Conservation (phyloP, 2,888 invertebrate species). For the Thelaira solivaga region DNA sequence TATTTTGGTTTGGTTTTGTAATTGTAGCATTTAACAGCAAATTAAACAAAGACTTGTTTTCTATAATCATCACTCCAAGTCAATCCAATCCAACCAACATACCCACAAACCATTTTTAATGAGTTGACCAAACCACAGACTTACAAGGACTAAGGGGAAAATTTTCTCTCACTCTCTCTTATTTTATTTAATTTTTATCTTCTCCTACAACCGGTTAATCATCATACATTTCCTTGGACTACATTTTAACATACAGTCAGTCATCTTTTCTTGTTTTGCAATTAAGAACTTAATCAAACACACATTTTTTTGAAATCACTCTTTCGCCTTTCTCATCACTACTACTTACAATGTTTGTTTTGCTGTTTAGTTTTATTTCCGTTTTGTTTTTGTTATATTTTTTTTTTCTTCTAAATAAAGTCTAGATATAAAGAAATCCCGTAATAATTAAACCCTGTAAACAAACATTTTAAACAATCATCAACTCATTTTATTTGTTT, state of each 20-base stretch:
- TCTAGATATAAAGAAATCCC: background rate
- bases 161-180: background rate
- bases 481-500: slow-evolving; percentile 5
- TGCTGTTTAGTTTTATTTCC: slow-evolving; percentile 3
- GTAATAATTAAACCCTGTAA: background rate
- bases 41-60: slow-evolving; percentile 50
- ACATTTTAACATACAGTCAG: too few relatives aligned
- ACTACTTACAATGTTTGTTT: too few relatives aligned
- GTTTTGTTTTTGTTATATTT: background rate
- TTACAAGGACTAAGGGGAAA: background rate
- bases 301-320: too few relatives aligned
- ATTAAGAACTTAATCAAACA: too few relatives aligned
- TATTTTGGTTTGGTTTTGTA: slow-evolving; percentile 62
- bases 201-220: too few relatives aligned
- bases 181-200: background rate
- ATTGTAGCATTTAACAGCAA: slow-evolving; percentile 59
- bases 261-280: too few relatives aligned
- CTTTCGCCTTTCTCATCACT: too few relatives aligned
- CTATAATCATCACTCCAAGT: slow-evolving; percentile 55
- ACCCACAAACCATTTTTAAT: background rate
- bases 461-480: slow-evolving; percentile 16
- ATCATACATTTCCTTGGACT: too few relatives aligned
- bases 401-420: background rate
- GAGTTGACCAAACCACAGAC: background rate
- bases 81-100: slow-evolving; percentile 19